These are phyloP conservation scores for Cloeon dipterum DNA, from an alignment of 2,888 invertebrate genomes.

Conservation along the genomic window DNA sequence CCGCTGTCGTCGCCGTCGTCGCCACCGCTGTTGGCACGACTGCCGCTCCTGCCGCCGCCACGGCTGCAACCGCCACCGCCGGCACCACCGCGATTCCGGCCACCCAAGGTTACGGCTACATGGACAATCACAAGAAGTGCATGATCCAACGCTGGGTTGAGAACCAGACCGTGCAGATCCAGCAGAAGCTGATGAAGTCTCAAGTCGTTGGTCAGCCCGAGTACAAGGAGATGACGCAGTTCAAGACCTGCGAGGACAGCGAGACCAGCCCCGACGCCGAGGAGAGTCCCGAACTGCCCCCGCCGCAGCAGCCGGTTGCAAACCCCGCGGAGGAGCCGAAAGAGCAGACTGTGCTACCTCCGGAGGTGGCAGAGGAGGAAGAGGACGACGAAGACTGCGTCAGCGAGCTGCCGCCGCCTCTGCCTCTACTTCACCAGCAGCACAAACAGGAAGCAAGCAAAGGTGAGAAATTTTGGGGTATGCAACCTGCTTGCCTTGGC, in stretches of 20 bases:
- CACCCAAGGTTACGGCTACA: slow-evolving; percentile 61
- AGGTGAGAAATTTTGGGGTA: slow-evolving; percentile 7
- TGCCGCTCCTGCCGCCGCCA: slow-evolving; percentile 12
- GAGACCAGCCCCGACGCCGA: too few relatives aligned
- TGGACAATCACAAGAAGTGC: slow-evolving; percentile 79
- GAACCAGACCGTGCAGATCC: slow-evolving; percentile 66
- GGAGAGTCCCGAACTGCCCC: neutral
- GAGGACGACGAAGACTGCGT: slow-evolving; percentile 46
- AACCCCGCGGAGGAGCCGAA: neutral
- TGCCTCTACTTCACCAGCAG: slow-evolving; percentile 31
- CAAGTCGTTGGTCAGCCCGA: slow-evolving; percentile 7
- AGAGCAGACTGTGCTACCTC: neutral
- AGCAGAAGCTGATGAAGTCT: slow-evolving; percentile 13
- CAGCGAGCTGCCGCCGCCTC: slow-evolving; percentile 57
- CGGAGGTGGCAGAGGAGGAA: slow-evolving; percentile 1
- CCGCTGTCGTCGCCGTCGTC: slow-evolving; percentile 3
- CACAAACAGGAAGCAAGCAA: slow-evolving; percentile 8
- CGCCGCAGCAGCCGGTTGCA: neutral
- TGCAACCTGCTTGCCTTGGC: too few relatives aligned
- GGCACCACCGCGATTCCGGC: too few relatives aligned
- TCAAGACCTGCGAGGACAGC: slow-evolving; percentile 33
- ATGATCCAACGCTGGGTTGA: slow-evolving; percentile 90
- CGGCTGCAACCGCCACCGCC: slow-evolving; percentile 22
- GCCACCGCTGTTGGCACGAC: slow-evolving; percentile 6
- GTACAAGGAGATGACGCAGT: slow-evolving; percentile 33